phyloP scores from a whole-genome alignment of 2,888 invertebrate genomes.

The Rotaria magnacalcarata region DNA sequence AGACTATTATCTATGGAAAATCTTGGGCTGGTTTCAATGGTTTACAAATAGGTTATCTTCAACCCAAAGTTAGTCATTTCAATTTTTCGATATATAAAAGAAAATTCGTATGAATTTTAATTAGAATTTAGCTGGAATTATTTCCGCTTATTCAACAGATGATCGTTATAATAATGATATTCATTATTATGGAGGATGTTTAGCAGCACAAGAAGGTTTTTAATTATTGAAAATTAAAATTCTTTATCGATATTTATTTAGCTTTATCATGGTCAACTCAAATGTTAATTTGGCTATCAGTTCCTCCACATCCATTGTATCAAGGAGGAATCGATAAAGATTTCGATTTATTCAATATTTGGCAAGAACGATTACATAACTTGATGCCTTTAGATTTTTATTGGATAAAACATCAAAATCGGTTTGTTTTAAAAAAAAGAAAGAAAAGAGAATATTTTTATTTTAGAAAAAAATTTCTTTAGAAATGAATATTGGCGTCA shows the following conservation, averaged over 20 bases:
- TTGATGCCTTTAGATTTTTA: neutral
- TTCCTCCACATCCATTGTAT: constrained; percentile 47
- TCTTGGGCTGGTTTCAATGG: constrained; percentile 46
- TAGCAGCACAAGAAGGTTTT: constrained; percentile 46
- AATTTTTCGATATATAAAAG: no score
- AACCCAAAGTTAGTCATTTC: no score
- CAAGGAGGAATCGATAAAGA: constrained; percentile 44
- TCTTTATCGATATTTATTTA: no score
- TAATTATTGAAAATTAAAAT: no score
- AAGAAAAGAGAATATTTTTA: no score
- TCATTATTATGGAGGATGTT: constrained; percentile 48
- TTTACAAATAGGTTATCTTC: constrained; percentile 47
- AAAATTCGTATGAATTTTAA: no score
- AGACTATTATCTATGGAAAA: constrained; percentile 47
- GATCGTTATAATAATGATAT: constrained; percentile 49
- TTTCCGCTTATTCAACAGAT: constrained; percentile 48
- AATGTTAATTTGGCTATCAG: constrained; percentile 47
- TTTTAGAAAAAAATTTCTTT: no score
- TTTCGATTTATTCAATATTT: neutral
- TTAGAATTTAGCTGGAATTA: neutral
- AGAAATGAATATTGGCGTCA: constrained; percentile 47
- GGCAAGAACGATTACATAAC: constrained; percentile 39
- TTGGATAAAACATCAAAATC: constrained; percentile 48
- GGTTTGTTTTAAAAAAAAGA: neutral
- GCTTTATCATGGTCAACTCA: constrained; percentile 47